Evolutionary conservation across 2,888 invertebrate species (phyloP).

Genomic region (Drosophila anceps): DNA sequence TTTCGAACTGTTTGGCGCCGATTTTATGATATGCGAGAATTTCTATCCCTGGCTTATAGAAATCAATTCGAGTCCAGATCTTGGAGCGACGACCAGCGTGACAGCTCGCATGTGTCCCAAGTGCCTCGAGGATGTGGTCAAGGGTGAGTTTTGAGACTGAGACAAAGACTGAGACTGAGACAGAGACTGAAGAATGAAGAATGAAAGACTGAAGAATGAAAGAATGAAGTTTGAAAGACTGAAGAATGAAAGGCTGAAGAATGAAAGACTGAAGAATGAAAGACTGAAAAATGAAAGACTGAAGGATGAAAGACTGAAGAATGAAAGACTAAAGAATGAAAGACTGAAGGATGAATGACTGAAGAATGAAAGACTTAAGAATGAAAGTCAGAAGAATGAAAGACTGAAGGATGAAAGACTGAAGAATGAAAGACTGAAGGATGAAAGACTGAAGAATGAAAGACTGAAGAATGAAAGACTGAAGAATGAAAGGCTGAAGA

Average conservation of each 20-base stretch:
- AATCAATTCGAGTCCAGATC: slow-evolving; percentile 96
- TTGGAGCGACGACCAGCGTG: slow-evolving; percentile 95
- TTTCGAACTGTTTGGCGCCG: slow-evolving; percentile 97
- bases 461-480: neutral
- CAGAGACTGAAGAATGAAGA: neutral
- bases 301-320: too few species aligned
- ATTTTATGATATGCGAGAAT: slow-evolving; percentile 96
- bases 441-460: neutral
- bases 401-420: too few species aligned
- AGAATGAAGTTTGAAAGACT: too few species aligned
- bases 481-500: too few species aligned
- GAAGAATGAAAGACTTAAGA: too few species aligned
- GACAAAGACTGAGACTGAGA: neutral
- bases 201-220: neutral
- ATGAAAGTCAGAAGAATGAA: too few species aligned
- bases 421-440: too few species aligned
- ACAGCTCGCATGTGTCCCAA: slow-evolving; percentile 94
- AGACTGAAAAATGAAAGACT: too few species aligned
- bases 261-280: too few species aligned
- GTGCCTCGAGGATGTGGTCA: slow-evolving; percentile 95
- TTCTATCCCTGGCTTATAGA: slow-evolving; percentile 97
- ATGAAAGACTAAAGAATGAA: too few species aligned
- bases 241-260: too few species aligned
- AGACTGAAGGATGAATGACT: too few species aligned
- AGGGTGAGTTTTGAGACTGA: slow-evolving; percentile 88